Evolutionary conservation across 2,113 vertebrate species (phyloP).

Genomic region (Aplodontia rufa): DNA sequence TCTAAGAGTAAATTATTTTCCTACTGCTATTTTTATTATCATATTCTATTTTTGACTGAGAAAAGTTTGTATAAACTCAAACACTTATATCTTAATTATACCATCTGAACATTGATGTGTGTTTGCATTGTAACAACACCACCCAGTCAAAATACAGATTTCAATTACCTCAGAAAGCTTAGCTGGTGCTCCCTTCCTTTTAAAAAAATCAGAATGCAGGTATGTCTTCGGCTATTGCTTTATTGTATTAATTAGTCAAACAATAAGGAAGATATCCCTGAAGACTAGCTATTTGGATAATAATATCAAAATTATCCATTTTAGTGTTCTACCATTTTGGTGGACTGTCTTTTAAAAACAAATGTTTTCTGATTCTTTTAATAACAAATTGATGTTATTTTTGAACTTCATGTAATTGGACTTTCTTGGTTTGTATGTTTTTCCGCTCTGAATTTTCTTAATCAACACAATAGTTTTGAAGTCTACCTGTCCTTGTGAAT

Average conservation of each 20-base stretch:
- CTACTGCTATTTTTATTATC: not conserved
- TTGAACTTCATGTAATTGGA: not conserved
- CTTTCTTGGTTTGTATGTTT: not conserved
- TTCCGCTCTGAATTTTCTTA: not conserved
- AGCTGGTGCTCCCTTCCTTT: not conserved
- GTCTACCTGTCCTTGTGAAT: not conserved
- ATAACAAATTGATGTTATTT: not conserved
- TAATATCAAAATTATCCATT: constrained; percentile 16
- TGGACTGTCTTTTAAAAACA: too few relatives aligned
- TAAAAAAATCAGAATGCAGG: too few relatives aligned
- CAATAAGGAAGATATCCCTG: not conserved
- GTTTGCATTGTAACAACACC: not conserved
- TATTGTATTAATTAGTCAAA: not conserved
- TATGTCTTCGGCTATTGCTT: not conserved
- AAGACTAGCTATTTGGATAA: not conserved
- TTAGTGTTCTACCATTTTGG: not conserved
- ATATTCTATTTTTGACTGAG: not conserved
- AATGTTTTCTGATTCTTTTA: not conserved
- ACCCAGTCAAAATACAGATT: not conserved
- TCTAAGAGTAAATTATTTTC: not conserved
- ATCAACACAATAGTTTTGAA: not conserved
- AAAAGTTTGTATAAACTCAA: not conserved
- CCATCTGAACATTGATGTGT: not conserved
- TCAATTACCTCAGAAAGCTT: not conserved
- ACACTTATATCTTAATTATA: not conserved